phyloP scores from a whole-genome alignment of 1,140 invertebrate species.

The Drosophila guanche region DNA sequence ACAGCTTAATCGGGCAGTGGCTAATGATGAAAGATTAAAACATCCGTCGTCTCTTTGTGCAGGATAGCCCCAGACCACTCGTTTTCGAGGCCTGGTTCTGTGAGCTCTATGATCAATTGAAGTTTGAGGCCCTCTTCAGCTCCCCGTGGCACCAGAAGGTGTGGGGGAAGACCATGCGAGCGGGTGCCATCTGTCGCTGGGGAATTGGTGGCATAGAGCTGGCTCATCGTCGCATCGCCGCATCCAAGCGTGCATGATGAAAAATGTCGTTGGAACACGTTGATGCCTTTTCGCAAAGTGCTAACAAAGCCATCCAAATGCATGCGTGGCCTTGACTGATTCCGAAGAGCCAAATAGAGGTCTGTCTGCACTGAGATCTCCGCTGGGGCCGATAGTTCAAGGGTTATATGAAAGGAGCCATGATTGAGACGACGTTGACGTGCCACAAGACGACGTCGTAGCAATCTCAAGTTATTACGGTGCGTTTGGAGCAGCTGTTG shows the following conservation, averaged over 20 bases:
- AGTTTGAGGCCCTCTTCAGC: slow-evolving; percentile 44
- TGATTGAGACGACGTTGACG: slow-evolving; percentile 87
- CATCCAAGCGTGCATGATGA: slow-evolving; percentile 58
- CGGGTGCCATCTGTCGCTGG: slow-evolving; percentile 47
- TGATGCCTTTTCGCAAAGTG: slow-evolving; percentile 67
- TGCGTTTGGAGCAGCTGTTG: slow-evolving; percentile 63
- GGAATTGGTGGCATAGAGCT: slow-evolving; percentile 70
- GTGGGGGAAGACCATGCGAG: slow-evolving; percentile 51
- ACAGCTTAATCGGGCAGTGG: slow-evolving; percentile 43
- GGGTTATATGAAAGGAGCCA: slow-evolving; percentile 57
- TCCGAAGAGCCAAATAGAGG: slow-evolving; percentile 35
- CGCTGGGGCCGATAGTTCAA: slow-evolving; percentile 34
- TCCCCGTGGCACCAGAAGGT: slow-evolving; percentile 85
- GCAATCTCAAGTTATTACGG: slow-evolving; percentile 63
- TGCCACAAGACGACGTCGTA: slow-evolving; percentile 74
- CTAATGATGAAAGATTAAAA: slow-evolving; percentile 44
- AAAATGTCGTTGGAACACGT: slow-evolving; percentile 77
- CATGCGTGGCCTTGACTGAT: slow-evolving; percentile 43
- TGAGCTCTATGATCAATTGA: slow-evolving; percentile 47
- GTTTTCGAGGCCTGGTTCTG: not conserved
- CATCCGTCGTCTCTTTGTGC: slow-evolving; percentile 28
- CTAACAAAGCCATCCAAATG: slow-evolving; percentile 80
- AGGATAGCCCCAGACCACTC: slow-evolving; percentile 19
- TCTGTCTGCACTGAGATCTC: slow-evolving; percentile 72
- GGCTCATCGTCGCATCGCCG: slow-evolving; percentile 80